A percentile compares a stretch with the other conserved stretches of the same genome.
Conservation (phyloP, 2,797 vertebrate genomes). For the Odontamblyopus rebecca region DNA sequence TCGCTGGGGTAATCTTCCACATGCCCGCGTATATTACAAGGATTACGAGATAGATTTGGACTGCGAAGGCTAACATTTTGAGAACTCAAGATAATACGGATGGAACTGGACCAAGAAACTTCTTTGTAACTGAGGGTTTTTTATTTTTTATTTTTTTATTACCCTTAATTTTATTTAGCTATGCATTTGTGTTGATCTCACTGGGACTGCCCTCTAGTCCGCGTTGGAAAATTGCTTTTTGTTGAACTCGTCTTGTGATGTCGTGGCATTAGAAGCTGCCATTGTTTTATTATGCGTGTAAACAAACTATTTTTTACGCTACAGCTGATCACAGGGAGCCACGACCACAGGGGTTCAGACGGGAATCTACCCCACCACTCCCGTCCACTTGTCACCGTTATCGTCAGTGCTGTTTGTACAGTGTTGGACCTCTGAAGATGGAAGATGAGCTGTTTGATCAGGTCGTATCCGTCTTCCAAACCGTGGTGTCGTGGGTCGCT, state of each 20-base stretch:
- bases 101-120: background rate
- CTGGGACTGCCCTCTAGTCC: background rate
- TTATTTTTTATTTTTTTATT: background rate
- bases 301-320: conserved; percentile 24
- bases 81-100: background rate
- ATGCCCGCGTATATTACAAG: background rate
- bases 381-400: background rate
- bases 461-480: conserved; percentile 76
- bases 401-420: background rate
- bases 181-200: background rate
- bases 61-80: conserved; percentile 15
- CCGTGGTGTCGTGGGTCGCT: conserved; percentile 85
- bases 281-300: conserved; percentile 18
- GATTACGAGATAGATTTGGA: background rate
- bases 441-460: conserved; percentile 82
- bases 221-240: background rate
- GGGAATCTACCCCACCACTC: too few relatives aligned
- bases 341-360: background rate
- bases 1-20: background rate
- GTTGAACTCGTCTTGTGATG: conserved; percentile 24
- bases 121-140: background rate
- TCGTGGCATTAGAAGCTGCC: conserved; percentile 47
- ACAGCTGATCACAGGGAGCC: background rate
- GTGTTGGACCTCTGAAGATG: conserved; percentile 68
- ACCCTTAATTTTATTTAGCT: background rate